These are phyloP conservation scores for Eretmocerus hayati DNA, from an alignment of 2,888 invertebrate species.

Conservation along the genomic window DNA sequence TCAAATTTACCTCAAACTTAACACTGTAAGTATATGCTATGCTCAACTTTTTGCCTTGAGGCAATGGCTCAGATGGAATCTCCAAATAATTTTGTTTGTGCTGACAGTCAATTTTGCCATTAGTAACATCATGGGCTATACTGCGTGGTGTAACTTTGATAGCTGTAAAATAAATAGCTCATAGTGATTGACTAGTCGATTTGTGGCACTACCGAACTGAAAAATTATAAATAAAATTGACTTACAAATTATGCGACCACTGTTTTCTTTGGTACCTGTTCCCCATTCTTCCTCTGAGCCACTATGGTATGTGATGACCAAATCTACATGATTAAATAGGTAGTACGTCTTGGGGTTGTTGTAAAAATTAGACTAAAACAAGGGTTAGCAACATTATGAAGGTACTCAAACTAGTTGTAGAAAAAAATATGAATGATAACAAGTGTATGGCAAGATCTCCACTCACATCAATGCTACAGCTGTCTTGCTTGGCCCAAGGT, in stretches of 20 bases:
- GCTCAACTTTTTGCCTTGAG: slow-evolving; percentile 50
- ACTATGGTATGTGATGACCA: slow-evolving; percentile 89
- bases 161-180: slow-evolving; percentile 42
- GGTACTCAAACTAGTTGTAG: no score
- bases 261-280: slow-evolving; percentile 65
- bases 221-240: slow-evolving; percentile 7
- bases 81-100: slow-evolving; percentile 56
- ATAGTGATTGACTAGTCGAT: no score
- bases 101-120: slow-evolving; percentile 35
- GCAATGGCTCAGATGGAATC: slow-evolving; percentile 56
- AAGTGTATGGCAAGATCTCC: not conserved
- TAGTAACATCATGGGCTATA: slow-evolving; percentile 47
- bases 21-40: slow-evolving; percentile 86
- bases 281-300: slow-evolving; percentile 85
- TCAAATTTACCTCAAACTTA: slow-evolving; percentile 57
- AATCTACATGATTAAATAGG: slow-evolving; percentile 94
- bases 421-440: not conserved
- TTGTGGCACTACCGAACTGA: not conserved
- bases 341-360: slow-evolving; percentile 72
- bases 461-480: slow-evolving; percentile 37
- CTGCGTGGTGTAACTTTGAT: slow-evolving; percentile 50
- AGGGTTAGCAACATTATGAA: not conserved
- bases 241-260: slow-evolving; percentile 73
- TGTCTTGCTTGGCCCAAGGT: slow-evolving; percentile 29
- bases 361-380: slow-evolving; percentile 47